phyloP scores from a whole-genome alignment of 2,113 vertebrate genomes.

The Coracopsis vasa region DNA sequence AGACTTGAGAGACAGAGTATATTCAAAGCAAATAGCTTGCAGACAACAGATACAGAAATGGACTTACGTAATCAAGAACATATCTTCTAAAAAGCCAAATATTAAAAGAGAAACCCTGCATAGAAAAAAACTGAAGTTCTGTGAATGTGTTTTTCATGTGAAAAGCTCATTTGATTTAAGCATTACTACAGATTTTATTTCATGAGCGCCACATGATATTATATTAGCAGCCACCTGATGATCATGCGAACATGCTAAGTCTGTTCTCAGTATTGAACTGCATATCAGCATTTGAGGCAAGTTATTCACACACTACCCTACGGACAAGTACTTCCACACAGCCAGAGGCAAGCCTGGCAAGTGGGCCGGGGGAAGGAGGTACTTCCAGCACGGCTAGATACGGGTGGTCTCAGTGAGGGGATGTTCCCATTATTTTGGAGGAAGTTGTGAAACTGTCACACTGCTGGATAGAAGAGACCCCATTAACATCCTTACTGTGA shows the following conservation, averaged over 20 bases:
- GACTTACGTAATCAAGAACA: background rate
- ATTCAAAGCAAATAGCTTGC: background rate
- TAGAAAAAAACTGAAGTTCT: background rate
- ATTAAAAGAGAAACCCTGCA: background rate
- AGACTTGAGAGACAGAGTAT: background rate
- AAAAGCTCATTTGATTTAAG: background rate
- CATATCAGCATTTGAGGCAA: background rate
- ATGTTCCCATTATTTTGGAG: background rate
- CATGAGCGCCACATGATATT: background rate
- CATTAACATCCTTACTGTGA: accelerated
- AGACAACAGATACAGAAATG: background rate
- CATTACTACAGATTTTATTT: background rate
- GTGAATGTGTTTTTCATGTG: background rate
- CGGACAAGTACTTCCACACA: accelerated
- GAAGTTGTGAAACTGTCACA: background rate
- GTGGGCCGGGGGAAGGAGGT: background rate
- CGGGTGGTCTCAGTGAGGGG: background rate
- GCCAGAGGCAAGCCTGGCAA: accelerated
- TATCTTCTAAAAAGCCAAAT: background rate
- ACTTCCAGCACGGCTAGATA: accelerated
- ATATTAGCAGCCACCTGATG: background rate
- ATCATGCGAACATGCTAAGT: background rate
- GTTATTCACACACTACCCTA: accelerated
- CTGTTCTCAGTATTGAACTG: background rate
- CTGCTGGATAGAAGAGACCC: background rate